Base-by-base conservation (phyloP, 2,888 invertebrate genomes). In the Xylocampa areola region DNA sequence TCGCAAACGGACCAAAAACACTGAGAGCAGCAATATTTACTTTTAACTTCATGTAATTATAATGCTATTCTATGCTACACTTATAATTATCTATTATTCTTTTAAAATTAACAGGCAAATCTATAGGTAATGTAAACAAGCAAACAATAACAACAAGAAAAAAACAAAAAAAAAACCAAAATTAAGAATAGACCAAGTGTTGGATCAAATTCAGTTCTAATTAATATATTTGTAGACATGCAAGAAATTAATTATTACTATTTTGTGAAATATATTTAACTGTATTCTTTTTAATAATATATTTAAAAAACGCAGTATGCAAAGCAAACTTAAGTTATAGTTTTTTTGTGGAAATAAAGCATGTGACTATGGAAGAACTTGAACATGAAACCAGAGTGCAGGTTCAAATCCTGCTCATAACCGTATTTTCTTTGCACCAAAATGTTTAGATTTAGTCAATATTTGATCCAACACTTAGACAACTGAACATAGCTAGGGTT, bases 111-210 rank as follows among this genome's bases (percentile, higher is more conserved):
- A 33, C 2, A 16, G 16, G 16, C 21, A 19, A 11, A 8, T 13
- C 16, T 7, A 14, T 6, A 14, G 13, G 13, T 8, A 4, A 37
- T 19, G 3, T 13, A 37, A 2, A 27, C 7, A 33, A 62, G 62
- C 68, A 61, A 62, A 68, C 68, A 61, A 29, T 41, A 17, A 17
- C 30, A 21, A n/a, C 4, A 17, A 54, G 27, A 19, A 5, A 8
- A 37, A 4, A n/a, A 19, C 11, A 33, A 4, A 2, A 35, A 13
- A 55, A 25, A 14, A 17, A 19, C 27, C 23, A 35, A 36, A 39
- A 29, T 14, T 4, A 36, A 14, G 2, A 29, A 19, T 16, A 8
- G 6, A 8, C 19, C 29, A 45, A 35, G 32, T 52, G 27, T 36
- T 52, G 35, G 23, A 29, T 67, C 19, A 39, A 60, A 39, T 35